These are phyloP conservation scores for Drepanosiphum platanoidis DNA, from an alignment of 2,888 invertebrate genomes.

Conservation along the genomic window DNA sequence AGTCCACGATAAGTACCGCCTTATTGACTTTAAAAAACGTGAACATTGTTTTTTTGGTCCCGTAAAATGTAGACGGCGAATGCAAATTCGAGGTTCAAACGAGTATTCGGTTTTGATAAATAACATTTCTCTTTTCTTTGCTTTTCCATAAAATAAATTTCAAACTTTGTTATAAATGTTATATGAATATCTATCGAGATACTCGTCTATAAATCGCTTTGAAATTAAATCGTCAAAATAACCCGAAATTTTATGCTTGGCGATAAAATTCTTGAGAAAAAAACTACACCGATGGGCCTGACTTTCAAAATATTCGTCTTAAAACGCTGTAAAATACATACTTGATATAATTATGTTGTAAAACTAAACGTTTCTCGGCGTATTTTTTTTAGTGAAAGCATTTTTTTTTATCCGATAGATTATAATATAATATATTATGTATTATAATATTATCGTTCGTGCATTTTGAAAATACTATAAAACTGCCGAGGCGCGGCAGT, in stretches of 20 bases:
- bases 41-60: background rate
- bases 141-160: background rate
- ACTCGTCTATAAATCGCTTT: background rate
- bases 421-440: background rate
- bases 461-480: background rate
- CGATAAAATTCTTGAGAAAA: background rate
- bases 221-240: background rate
- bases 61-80: background rate
- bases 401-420: background rate
- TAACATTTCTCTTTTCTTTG: too few relatives aligned
- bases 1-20: background rate
- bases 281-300: background rate
- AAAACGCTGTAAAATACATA: background rate
- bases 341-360: too few relatives aligned
- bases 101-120: background rate
- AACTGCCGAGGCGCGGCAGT: background rate
- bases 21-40: constrained; percentile 5
- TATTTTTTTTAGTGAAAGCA: background rate
- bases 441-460: background rate
- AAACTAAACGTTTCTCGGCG: too few relatives aligned
- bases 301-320: background rate
- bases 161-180: background rate
- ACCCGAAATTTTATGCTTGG: background rate
- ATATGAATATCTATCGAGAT: background rate
- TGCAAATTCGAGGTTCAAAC: background rate